phyloP scores from a whole-genome alignment of 2,888 invertebrate species.

The Drosophila kuntzei region DNA sequence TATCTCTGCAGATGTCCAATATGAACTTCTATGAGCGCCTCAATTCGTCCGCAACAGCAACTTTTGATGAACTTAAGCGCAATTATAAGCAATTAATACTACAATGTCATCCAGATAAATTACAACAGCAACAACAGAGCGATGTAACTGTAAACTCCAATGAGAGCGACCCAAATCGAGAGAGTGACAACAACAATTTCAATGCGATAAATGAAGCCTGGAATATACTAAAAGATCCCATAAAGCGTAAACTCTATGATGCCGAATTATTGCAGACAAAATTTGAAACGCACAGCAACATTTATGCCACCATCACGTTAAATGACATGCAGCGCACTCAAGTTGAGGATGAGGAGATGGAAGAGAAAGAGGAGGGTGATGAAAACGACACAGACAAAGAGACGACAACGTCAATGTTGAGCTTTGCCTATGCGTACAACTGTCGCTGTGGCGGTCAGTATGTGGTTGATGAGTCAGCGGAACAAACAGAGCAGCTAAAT shows the following conservation, averaged over 20 bases:
- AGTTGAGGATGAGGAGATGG: conserved; percentile 43
- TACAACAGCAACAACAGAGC: conserved; percentile 65
- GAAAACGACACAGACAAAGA: conserved; percentile 53
- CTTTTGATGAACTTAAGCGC: conserved; percentile 80
- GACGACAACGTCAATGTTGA: conserved; percentile 34
- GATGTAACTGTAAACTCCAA: conserved; percentile 41
- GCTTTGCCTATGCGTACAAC: conserved; percentile 85
- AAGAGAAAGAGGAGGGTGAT: conserved; percentile 17
- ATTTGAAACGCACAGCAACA: conserved; percentile 87
- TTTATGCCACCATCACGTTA: conserved; percentile 86
- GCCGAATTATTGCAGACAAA: conserved; percentile 87
- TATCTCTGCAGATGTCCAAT: conserved; percentile 67
- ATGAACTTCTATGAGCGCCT: conserved; percentile 83
- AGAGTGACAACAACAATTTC: conserved; percentile 83
- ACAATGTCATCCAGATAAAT: conserved; percentile 85
- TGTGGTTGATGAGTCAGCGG: conserved; percentile 78
- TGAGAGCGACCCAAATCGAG: conserved; percentile 67
- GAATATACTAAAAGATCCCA: conserved; percentile 88
- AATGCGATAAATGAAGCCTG: conserved; percentile 89
- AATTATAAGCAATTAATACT: conserved; percentile 85
- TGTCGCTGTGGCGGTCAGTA: conserved; percentile 90
- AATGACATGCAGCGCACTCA: conserved; percentile 86
- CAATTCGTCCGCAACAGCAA: conserved; percentile 72
- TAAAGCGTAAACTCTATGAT: conserved; percentile 89
- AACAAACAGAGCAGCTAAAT: conserved; percentile 55